Conservation (phyloP, 92 coral and sea anemone species). For the Anthopleura xanthogrammica region DNA sequence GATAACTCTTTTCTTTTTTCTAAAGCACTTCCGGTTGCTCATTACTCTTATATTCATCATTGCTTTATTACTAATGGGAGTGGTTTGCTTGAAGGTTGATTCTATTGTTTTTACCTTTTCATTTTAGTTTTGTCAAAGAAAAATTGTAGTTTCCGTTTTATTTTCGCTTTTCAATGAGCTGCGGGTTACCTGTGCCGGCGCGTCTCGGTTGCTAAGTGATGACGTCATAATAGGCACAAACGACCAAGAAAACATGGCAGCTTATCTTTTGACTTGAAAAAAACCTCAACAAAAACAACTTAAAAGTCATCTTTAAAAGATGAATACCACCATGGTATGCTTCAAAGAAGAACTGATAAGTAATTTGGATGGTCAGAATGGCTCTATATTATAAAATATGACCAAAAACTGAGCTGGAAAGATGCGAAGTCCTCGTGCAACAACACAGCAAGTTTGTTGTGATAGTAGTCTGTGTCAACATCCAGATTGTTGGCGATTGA, state of each 20-base stretch:
- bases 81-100: no score
- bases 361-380: background rate
- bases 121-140: background rate
- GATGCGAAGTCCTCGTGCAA: slow-evolving; percentile 45
- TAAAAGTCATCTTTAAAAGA: background rate
- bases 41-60: background rate
- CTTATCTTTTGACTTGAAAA: background rate
- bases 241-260: background rate
- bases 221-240: slow-evolving; percentile 68
- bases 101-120: background rate
- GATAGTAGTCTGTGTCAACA: slow-evolving; percentile 80
- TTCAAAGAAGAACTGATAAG: background rate
- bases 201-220: slow-evolving; percentile 61
- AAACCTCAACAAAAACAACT: background rate
- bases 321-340: background rate
- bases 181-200: slow-evolving; percentile 36
- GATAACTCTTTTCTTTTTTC: background rate
- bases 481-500: slow-evolving; percentile 95
- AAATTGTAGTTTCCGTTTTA: background rate
- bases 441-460: slow-evolving; percentile 42
- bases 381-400: background rate
- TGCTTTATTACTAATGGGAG: background rate
- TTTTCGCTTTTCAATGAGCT: background rate
- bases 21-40: background rate
- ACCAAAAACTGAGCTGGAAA: background rate